Evolutionary conservation across 2,113 vertebrate species (phyloP), one percentile per base, ranked within the genome.

Genomic region (Corythornis madagascariensis): DNA sequence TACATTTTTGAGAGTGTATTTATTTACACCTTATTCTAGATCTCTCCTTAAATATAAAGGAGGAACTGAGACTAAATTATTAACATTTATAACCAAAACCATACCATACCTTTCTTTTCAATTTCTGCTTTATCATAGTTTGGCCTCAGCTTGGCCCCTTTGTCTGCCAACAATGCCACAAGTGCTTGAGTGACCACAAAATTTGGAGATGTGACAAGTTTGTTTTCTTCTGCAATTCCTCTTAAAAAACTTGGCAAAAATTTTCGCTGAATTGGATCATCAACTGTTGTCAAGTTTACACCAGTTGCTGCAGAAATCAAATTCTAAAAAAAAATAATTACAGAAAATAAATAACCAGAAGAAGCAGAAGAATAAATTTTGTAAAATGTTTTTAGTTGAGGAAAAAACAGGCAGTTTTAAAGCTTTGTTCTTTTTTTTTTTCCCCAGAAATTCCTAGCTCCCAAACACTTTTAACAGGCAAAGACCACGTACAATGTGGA

Each of bases 111-210:
- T 99, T 98, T 99, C 96, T 99, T 99, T 97, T 99, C 99, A 94
- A 98, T 80, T 92, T 99, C 99, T 42, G 98, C 96, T 96, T 99
- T 99, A 97, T 99, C 99, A 67, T 98, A 99, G 16, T 97, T 98
- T 18, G 99, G 98, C 81, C 99, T 97, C 55, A 99, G 97, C 93
- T 98, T 98, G 83, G 99, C 99, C 42, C 99, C 99, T 96, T 99
- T 99, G 82, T 99, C 99, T 4, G 99, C 99, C 82, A 99, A 94
- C 59, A 99, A 96, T 8, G 99, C 99, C 81, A 99, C 99, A 80
- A 99, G 98, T 6, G 99, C 99, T 96, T 99, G 99, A 17, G 99
- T 99, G 75, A 99, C 99, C 65, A 99, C 99, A 85, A 99, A 99
- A 97, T 99, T 99, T 0, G 99, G 99, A 4, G 99, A 99, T 1